phyloP scores from a whole-genome alignment of 2,797 vertebrate species.

The Dallia pectoralis region DNA sequence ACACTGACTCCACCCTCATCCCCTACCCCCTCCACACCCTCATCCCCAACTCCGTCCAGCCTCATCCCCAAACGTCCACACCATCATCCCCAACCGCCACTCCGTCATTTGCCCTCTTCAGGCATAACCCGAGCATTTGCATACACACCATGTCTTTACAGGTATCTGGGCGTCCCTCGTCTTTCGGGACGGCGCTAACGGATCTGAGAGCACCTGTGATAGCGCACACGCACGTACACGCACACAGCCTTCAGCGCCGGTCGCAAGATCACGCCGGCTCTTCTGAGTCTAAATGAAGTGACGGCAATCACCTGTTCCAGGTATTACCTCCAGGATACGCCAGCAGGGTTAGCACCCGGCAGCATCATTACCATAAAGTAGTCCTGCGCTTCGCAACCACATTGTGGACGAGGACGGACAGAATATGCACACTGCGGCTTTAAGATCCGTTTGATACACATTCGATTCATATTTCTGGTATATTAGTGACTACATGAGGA shows the following conservation, averaged over 20 bases:
- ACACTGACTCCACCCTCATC: background rate
- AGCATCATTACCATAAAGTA: too few species aligned
- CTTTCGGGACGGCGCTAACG: constrained; percentile 44
- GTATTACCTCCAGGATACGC: too few species aligned
- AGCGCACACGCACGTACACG: constrained; percentile 32
- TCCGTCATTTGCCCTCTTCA: background rate
- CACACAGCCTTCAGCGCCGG: background rate
- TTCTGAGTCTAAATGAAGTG: too few species aligned
- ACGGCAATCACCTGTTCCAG: too few species aligned
- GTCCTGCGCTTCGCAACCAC: too few species aligned
- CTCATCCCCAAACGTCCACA: constrained; percentile 7
- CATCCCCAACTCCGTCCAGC: constrained; percentile 4
- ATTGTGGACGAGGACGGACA: too few species aligned
- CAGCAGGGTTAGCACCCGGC: too few species aligned
- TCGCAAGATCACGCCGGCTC: too few species aligned
- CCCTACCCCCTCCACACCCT: constrained; percentile 3
- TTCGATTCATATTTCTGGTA: too few species aligned
- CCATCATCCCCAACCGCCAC: background rate
- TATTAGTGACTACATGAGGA: too few species aligned
- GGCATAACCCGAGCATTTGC: background rate
- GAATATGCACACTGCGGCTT: too few species aligned
- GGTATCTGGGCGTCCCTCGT: constrained; percentile 12
- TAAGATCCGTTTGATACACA: too few species aligned
- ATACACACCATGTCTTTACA: background rate
- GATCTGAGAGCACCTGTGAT: constrained; percentile 47